A percentile compares a stretch with the other conserved stretches of the same genome.
Evolutionary conservation across 2,888 invertebrate genomes (phyloP).

Genomic region (Lasioglossum calceatum): DNA sequence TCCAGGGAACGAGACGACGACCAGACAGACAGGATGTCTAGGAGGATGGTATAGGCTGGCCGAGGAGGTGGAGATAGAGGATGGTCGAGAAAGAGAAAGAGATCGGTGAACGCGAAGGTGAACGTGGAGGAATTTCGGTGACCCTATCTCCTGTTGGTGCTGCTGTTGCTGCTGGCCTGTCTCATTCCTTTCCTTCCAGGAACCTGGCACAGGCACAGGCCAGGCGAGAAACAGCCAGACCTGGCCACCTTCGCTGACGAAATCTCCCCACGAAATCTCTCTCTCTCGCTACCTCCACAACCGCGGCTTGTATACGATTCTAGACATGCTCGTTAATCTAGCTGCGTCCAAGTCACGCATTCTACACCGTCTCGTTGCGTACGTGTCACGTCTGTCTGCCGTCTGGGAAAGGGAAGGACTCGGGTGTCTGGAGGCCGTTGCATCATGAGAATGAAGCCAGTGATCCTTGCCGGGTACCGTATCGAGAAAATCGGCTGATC

Average conservation of each 20-base stretch:
- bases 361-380: constrained; percentile 79
- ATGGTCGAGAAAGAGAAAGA: neutral
- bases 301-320: constrained; percentile 67
- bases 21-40: constrained; percentile 15
- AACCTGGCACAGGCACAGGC: constrained; percentile 9
- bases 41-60: neutral
- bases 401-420: constrained; percentile 80
- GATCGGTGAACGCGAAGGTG: constrained; percentile 22
- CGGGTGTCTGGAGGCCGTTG: constrained; percentile 74
- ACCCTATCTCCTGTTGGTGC: neutral
- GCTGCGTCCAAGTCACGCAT: constrained; percentile 81
- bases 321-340: constrained; percentile 77
- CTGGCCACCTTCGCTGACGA: constrained; percentile 43
- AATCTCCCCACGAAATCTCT: constrained; percentile 68
- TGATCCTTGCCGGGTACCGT: constrained; percentile 63
- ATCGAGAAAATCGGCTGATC: constrained; percentile 56
- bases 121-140: constrained; percentile 46
- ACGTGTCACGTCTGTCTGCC: constrained; percentile 81
- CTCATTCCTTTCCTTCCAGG: constrained; percentile 37
- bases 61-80: neutral
- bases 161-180: constrained; percentile 14
- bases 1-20: constrained; percentile 36
- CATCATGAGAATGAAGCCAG: constrained; percentile 72
- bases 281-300: constrained; percentile 35
- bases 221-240: constrained; percentile 5